phyloP scores from a whole-genome alignment of 1,140 invertebrate genomes.

The Phymorhynchus buccinoides region DNA sequence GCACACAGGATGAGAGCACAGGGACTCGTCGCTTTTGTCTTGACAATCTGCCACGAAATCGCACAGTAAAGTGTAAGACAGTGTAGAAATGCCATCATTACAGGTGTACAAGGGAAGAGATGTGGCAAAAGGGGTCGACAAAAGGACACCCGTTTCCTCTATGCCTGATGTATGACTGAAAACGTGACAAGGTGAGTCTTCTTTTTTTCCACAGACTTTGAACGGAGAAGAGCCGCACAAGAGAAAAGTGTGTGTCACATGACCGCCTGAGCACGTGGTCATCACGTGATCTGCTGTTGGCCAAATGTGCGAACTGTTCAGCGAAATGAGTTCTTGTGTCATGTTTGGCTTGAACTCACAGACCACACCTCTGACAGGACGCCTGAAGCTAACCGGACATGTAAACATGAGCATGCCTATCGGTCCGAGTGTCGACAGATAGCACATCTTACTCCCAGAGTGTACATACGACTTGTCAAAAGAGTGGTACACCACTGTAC shows the following conservation, averaged over 20 bases:
- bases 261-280: not conserved
- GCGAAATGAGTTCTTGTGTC: no score
- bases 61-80: not conserved
- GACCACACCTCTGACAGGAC: no score
- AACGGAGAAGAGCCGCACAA: not conserved
- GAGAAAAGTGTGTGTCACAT: conserved; percentile 26
- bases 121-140: no score
- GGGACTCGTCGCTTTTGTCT: not conserved
- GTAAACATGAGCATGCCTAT: no score
- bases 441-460: no score
- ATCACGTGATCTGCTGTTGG: no score
- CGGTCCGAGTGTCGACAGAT: no score
- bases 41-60: not conserved
- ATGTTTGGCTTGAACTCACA: no score
- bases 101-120: not conserved
- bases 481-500: no score
- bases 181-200: not conserved
- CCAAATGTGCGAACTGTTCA: no score
- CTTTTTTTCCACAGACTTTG: not conserved
- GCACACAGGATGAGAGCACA: not conserved
- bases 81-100: not conserved
- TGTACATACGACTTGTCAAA: no score
- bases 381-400: no score
- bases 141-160: not conserved
- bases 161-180: not conserved